Conservation (phyloP, 2,888 invertebrate species). For the Plebejus melissa region DNA sequence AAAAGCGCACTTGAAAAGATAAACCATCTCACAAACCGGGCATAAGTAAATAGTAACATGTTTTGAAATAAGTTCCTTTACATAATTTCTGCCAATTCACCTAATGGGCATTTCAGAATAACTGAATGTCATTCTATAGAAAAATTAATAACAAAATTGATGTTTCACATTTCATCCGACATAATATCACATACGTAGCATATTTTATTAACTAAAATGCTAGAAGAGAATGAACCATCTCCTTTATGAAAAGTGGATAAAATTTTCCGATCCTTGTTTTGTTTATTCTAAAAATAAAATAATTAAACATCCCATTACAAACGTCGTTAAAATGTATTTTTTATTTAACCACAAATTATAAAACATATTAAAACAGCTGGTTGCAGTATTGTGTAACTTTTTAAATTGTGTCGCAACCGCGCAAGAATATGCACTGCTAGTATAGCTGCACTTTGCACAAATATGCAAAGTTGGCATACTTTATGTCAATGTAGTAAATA, state of each 20-base stretch:
- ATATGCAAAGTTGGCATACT: not conserved
- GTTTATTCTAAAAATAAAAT: not conserved
- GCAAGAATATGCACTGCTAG: slow-evolving; percentile 7
- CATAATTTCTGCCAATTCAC: no score
- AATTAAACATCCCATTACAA: not conserved
- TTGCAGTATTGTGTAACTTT: slow-evolving; percentile 5
- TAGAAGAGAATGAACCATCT: not conserved
- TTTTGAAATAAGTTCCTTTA: no score
- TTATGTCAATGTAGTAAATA: not conserved
- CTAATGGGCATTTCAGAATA: no score
- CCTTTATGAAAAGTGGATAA: not conserved
- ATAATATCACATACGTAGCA: no score
- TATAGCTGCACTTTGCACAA: not conserved
- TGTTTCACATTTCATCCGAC: no score
- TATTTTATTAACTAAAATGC: no score
- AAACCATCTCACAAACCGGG: no score
- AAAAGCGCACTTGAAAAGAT: no score
- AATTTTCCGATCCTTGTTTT: not conserved
- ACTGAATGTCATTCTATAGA: no score
- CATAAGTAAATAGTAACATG: no score
- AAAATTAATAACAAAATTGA: no score
- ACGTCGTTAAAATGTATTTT: not conserved
- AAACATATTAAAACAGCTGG: not conserved
- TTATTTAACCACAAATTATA: slow-evolving; percentile 20
- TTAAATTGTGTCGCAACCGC: slow-evolving; percentile 10